Percentiles rank a stretch among this genome's conserved stretches.
Conservation (phyloP, 1,140 invertebrate genomes). For the Coptotermes formosanus region DNA sequence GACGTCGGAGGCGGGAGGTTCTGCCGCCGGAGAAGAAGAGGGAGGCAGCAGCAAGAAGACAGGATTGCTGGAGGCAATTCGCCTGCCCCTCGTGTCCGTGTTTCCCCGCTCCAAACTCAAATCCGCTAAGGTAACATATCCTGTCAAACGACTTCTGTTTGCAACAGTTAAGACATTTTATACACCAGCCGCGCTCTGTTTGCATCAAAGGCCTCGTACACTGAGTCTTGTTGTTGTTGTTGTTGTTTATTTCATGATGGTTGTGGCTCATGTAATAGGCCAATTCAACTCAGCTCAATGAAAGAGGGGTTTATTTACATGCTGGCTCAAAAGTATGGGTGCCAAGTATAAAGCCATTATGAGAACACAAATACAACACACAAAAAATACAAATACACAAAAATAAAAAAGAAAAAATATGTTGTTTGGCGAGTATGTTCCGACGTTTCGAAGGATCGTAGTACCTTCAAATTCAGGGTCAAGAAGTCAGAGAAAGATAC, state of each 20-base stretch:
- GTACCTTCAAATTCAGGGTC: too few species aligned
- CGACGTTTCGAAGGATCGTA: too few species aligned
- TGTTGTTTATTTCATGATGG: not conserved
- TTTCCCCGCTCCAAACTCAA: conserved; percentile 53
- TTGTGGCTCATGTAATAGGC: too few species aligned
- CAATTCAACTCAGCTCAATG: too few species aligned
- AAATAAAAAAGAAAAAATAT: too few species aligned
- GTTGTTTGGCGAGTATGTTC: too few species aligned
- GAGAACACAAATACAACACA: too few species aligned
- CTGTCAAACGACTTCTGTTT: not conserved
- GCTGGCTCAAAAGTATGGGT: too few species aligned
- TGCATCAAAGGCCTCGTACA: not conserved
- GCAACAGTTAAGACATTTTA: not conserved
- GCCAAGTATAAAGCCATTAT: too few species aligned
- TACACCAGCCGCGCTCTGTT: not conserved
- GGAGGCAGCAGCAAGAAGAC: not conserved
- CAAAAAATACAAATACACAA: too few species aligned
- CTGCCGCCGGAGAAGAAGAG: not conserved
- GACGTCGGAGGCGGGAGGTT: conserved; percentile 18
- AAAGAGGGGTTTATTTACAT: too few species aligned
- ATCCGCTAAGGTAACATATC: conserved; percentile 36
- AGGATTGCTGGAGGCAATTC: conserved; percentile 53
- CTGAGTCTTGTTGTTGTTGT: not conserved
- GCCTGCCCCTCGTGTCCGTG: conserved; percentile 62
- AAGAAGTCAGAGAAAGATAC: too few species aligned